A percentile compares a stretch with the other conserved stretches of the same genome.
These are phyloP conservation scores for Thamnophis sirtalis DNA, from an alignment of 2,113 vertebrate genomes.

Conservation along the genomic window DNA sequence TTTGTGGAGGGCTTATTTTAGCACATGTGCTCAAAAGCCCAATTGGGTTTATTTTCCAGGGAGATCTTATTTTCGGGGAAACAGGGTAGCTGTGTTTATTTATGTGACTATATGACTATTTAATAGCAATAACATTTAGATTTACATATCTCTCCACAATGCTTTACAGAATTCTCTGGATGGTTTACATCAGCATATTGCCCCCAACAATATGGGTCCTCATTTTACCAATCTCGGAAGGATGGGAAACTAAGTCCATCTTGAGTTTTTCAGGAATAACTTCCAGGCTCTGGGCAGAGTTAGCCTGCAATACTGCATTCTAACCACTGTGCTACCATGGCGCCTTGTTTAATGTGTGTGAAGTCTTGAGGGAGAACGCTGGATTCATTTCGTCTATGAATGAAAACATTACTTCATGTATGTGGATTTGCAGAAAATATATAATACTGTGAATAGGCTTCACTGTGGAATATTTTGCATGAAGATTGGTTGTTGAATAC, in stretches of 20 bases:
- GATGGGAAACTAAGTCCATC: neutral
- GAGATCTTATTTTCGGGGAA: too few relatives aligned
- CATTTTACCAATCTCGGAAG: neutral
- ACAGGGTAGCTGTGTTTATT: neutral
- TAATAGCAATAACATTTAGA: neutral
- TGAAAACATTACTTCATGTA: neutral
- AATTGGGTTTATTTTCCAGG: too few relatives aligned
- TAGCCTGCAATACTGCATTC: neutral
- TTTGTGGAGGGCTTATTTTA: too few relatives aligned
- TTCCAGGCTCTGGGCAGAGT: neutral
- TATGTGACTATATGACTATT: neutral
- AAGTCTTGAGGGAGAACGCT: neutral
- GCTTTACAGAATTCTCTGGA: neutral
- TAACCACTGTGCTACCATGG: neutral
- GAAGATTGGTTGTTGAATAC: neutral
- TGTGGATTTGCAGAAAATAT: neutral
- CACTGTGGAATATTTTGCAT: neutral
- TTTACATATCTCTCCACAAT: neutral
- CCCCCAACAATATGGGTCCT: neutral
- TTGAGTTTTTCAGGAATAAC: neutral
- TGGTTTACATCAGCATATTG: neutral
- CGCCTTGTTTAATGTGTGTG: neutral
- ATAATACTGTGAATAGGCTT: neutral
- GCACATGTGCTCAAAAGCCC: too few relatives aligned
- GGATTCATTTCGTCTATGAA: neutral